These are phyloP conservation scores for Aricia artaxerxes DNA, from an alignment of 2,888 invertebrate genomes.

Conservation along the genomic window DNA sequence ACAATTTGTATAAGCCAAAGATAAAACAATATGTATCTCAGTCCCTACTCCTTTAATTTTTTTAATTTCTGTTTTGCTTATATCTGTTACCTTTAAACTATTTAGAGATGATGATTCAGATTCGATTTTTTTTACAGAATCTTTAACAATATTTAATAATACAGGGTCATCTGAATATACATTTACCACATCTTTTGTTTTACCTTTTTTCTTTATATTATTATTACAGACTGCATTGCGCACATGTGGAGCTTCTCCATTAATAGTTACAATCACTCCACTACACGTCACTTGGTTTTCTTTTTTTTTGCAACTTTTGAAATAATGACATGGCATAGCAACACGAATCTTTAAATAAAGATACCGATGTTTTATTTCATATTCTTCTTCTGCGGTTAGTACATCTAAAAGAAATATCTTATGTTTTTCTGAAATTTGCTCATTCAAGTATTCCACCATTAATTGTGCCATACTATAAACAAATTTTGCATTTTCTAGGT, in stretches of 20 bases:
- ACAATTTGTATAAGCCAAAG: slow-evolving; percentile 58
- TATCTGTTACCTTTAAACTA: slow-evolving; percentile 54
- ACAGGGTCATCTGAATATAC: slow-evolving; percentile 56
- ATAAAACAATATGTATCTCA: slow-evolving; percentile 56
- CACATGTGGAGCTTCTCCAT: slow-evolving; percentile 65
- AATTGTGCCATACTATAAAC: slow-evolving; percentile 55
- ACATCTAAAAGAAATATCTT: slow-evolving; percentile 57
- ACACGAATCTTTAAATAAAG: slow-evolving; percentile 60
- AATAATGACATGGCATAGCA: slow-evolving; percentile 55
- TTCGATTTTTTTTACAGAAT: slow-evolving; percentile 59
- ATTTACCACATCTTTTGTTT: slow-evolving; percentile 44
- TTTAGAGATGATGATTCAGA: slow-evolving; percentile 48
- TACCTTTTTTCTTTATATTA: slow-evolving; percentile 47
- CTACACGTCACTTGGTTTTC: slow-evolving; percentile 74
- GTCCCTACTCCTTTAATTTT: slow-evolving; percentile 48
- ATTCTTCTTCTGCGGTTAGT: slow-evolving; percentile 60
- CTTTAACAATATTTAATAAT: slow-evolving; percentile 50
- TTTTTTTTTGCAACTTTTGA: slow-evolving; percentile 54
- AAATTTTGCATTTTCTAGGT: slow-evolving; percentile 55
- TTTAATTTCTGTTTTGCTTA: slow-evolving; percentile 56
- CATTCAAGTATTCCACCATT: slow-evolving; percentile 63
- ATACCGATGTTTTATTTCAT: slow-evolving; percentile 54
- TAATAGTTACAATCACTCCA: slow-evolving; percentile 68
- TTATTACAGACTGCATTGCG: slow-evolving; percentile 74
- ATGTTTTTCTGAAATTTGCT: slow-evolving; percentile 57